Base-by-base conservation (phyloP, 2,888 invertebrate species). In the Hyalella azteca region DNA sequence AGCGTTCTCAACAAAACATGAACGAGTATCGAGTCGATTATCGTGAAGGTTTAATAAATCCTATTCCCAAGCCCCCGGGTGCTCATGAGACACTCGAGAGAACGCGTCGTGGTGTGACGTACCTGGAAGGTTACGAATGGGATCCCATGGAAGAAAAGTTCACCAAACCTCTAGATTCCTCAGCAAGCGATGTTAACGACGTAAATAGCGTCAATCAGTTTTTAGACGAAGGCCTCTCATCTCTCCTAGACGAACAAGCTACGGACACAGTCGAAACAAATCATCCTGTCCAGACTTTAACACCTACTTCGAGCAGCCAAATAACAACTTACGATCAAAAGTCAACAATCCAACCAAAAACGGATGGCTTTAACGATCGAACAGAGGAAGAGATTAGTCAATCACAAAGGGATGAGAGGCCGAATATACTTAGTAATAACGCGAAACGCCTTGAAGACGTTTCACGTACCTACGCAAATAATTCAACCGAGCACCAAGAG, bases 1-100 rank as follows among this genome's bases (percentile, higher is more conserved):
- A 75, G 40, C 59, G 77, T 26, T 73, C 80, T 19, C 80, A 83
- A 22, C 78, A 78, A 15, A 75, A 82, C 41, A 73, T 82, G 66
- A 81, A 84, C 48, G 84, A 84, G 36, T 84, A 84, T 26, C 81
- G 81, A 4, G 84, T 84, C 13, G 84, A 84, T 49, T 84, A 84
- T 36, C 75, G 84, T 36, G 82, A 84, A 81, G 84, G 84, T 32
- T 77, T 81, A 3, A 79, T 79, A 13, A 75, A 75, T 39, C 75
- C 75, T 45, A 11, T 75, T n/a, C 19, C 79, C 15, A 73, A 77
- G 22, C 77, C 81, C 19, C 76, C 49, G 26, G 39, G 54, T 3
- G 29, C 79, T 19, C 36, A 75, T 50, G 88, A 89, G 84, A 90
- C 90, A 78, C 90, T 91, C 86, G 92, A 92, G 73, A 81, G 87